These are phyloP conservation scores for Platyura marginata DNA, from an alignment of 1,140 invertebrate species.

Conservation along the genomic window DNA sequence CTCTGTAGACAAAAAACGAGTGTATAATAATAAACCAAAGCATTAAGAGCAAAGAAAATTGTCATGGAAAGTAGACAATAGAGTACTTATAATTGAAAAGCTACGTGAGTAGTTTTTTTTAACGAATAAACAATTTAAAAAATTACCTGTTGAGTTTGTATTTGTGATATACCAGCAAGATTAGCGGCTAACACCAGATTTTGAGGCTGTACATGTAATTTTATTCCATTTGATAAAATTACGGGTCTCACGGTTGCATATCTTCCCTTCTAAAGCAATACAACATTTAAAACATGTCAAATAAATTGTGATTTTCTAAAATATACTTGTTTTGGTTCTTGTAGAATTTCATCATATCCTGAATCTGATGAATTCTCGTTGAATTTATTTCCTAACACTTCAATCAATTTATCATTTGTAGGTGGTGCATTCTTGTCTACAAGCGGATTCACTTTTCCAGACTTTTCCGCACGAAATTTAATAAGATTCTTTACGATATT, in stretches of 20 bases:
- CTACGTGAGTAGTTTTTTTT: background rate
- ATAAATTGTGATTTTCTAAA: too few relatives aligned
- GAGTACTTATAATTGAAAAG: background rate
- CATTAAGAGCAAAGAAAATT: too few relatives aligned
- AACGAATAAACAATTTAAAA: background rate
- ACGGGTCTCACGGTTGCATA: constrained; percentile 8
- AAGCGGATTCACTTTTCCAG: background rate
- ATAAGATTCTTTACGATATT: constrained; percentile 4
- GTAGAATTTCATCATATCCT: constrained; percentile 40
- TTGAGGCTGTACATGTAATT: constrained; percentile 15
- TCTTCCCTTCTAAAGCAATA: constrained; percentile 7
- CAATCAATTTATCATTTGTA: constrained; percentile 6
- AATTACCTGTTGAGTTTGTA: background rate
- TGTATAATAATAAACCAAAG: too few relatives aligned
- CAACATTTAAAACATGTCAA: too few relatives aligned
- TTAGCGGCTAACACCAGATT: constrained; percentile 20
- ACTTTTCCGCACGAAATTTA: background rate
- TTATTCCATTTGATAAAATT: constrained; percentile 16
- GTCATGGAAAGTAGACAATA: too few relatives aligned
- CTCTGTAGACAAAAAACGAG: too few relatives aligned
- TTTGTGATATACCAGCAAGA: background rate
- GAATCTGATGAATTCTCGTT: constrained; percentile 45
- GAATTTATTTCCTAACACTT: constrained; percentile 23
- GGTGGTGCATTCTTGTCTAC: background rate
- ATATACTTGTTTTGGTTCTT: constrained; percentile 19